A percentile compares a stretch with the other conserved stretches of the same genome.
Evolutionary conservation across 1,140 invertebrate genomes (phyloP).

Genomic region (Helicoverpa armigera): DNA sequence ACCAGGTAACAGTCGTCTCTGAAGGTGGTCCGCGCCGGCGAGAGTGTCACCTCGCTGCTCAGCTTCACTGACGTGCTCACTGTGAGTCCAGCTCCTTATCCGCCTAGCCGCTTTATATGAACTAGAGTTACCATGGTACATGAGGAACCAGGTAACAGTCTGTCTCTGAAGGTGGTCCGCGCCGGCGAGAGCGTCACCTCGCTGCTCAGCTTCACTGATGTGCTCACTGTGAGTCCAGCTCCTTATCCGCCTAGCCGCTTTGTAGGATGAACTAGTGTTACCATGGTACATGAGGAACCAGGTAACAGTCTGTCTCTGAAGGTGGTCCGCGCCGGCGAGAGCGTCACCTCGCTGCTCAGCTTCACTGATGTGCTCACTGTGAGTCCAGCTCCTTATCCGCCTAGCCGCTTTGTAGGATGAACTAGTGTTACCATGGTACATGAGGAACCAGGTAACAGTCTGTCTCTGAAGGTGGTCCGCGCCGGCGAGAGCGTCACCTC

Average conservation of each 20-base stretch:
- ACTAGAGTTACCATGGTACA: too few relatives aligned
- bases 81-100: conserved; percentile 84
- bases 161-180: conserved; percentile 96
- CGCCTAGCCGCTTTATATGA: too few relatives aligned
- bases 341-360: conserved; percentile 98
- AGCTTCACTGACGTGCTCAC: conserved; percentile 99
- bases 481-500: conserved; percentile 98
- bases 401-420: too few relatives aligned
- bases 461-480: conserved; percentile 96
- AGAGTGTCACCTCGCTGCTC: conserved; percentile 97
- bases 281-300: conserved; percentile 95
- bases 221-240: conserved; percentile 92
- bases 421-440: too few relatives aligned
- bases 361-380: conserved; percentile 98
- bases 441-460: conserved; percentile 92
- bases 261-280: too few relatives aligned
- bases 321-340: conserved; percentile 96
- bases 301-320: conserved; percentile 95
- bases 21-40: conserved; percentile 97
- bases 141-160: conserved; percentile 92
- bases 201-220: conserved; percentile 98
- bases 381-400: conserved; percentile 66
- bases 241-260: neutral
- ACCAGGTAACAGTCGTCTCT: conserved; percentile 93
- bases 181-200: conserved; percentile 98